Percentiles rank a stretch among this genome's conserved stretches.
phyloP scores from a whole-genome alignment of 2,113 vertebrate genomes.

The Tenebrosternarchus preto region DNA sequence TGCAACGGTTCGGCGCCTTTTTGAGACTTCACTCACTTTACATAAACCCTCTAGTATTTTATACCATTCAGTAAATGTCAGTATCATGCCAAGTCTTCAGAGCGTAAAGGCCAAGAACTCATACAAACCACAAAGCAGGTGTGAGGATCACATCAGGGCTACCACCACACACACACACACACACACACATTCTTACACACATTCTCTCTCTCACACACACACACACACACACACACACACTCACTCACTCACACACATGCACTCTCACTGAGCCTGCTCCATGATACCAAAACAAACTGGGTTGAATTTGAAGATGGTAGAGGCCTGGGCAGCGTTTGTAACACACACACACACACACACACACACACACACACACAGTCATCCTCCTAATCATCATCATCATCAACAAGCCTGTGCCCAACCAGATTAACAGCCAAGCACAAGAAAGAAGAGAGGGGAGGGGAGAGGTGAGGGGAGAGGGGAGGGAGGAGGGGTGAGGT shows the following conservation, averaged over 20 bases:
- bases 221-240: neutral
- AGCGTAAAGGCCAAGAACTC: constrained; percentile 36
- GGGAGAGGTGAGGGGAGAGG: neutral
- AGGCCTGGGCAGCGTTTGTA: constrained; percentile 18
- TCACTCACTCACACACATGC: no score
- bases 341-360: neutral
- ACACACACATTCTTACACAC: neutral
- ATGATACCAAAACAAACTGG: constrained; percentile 30
- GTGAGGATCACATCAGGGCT: no score
- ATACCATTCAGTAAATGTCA: constrained; percentile 40
- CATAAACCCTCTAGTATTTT: constrained; percentile 20
- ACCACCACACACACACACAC: neutral
- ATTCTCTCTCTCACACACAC: no score
- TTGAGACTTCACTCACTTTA: constrained; percentile 11
- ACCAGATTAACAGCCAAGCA: constrained; percentile 8
- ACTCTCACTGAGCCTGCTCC: neutral
- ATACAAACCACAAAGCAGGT: constrained; percentile 11
- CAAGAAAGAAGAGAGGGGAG: neutral
- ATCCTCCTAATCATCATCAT: neutral
- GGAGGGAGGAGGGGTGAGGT: neutral
- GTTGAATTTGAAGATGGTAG: constrained; percentile 27
- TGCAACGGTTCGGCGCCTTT: neutral
- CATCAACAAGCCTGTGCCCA: constrained; percentile 6
- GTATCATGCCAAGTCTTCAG: constrained; percentile 16
- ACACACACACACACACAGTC: neutral